Conservation (phyloP, 37 sponge, comb jelly and placozoan species). For the Geodia barretti region DNA sequence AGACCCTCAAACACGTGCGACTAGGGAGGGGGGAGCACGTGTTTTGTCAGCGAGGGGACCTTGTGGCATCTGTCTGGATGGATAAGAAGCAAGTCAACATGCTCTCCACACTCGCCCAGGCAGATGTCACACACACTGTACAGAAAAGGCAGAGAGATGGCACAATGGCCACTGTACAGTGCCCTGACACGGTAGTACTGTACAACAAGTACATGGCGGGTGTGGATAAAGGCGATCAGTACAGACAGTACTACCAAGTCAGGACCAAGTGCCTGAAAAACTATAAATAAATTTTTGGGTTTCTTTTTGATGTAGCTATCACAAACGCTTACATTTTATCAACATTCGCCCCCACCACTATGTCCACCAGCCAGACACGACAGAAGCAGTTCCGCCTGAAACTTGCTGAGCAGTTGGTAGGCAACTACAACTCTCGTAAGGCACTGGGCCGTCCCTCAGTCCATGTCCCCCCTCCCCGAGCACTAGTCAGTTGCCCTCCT, state of each 20-base stretch:
- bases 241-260: not conserved
- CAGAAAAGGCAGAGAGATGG: slow-evolving; percentile 1
- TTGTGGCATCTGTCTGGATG: no score
- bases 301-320: not conserved
- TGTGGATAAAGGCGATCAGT: not conserved
- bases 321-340: slow-evolving; percentile 1
- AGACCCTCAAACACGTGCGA: no score
- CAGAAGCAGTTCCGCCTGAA: slow-evolving; percentile 9
- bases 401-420: slow-evolving; percentile 7
- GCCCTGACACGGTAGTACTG: not conserved
- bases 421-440: slow-evolving; percentile 1
- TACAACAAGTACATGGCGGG: slow-evolving; percentile 9
- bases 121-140: not conserved
- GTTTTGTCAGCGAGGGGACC: not conserved
- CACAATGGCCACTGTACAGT: not conserved
- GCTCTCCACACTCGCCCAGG: no score
- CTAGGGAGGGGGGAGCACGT: not conserved
- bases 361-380: not conserved
- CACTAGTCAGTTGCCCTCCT: not conserved
- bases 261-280: not conserved
- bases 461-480: not conserved
- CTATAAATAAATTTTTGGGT: no score
- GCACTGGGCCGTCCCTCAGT: not conserved
- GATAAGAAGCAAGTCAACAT: not conserved
- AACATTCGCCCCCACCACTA: not conserved